These are phyloP conservation scores for Neosalanx taihuensis DNA, from an alignment of 2,797 vertebrate species.

Conservation along the genomic window DNA sequence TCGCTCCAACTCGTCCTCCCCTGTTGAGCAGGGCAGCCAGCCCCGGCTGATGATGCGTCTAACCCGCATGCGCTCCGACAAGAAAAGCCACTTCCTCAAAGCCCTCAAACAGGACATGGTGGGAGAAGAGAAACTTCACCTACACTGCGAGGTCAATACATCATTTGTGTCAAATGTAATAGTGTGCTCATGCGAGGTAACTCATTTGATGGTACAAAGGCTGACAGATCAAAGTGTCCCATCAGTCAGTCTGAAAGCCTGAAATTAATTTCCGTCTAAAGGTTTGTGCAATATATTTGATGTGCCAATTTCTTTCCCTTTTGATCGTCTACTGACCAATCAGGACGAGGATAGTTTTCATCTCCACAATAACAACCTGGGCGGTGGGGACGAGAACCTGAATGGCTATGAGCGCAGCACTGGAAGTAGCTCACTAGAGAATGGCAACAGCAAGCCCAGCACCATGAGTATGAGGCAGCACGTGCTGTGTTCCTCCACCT, in stretches of 20 bases:
- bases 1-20: constrained; percentile 73
- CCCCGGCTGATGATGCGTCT: constrained; percentile 74
- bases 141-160: constrained; percentile 25
- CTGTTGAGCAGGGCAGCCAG: constrained; percentile 71
- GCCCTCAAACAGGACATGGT: constrained; percentile 67
- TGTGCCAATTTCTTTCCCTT: background rate
- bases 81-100: constrained; percentile 78
- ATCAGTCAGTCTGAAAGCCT: background rate
- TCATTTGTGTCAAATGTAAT: background rate
- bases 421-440: constrained; percentile 50
- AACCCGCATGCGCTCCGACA: constrained; percentile 71
- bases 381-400: constrained; percentile 68
- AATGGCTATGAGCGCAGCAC: constrained; percentile 70
- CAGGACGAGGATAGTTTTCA: constrained; percentile 64
- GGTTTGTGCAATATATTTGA: background rate
- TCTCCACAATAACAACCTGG: constrained; percentile 67
- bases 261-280: no score
- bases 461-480: constrained; percentile 55
- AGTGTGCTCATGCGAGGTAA: background rate
- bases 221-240: background rate
- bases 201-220: background rate
- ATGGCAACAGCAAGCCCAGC: constrained; percentile 58
- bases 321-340: background rate
- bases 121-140: constrained; percentile 65
- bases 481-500: constrained; percentile 65